Percentiles rank a stretch among this genome's conserved stretches.
These are phyloP conservation scores for Papilio glaucus DNA, from an alignment of 1,140 invertebrate genomes.

Conservation along the genomic window DNA sequence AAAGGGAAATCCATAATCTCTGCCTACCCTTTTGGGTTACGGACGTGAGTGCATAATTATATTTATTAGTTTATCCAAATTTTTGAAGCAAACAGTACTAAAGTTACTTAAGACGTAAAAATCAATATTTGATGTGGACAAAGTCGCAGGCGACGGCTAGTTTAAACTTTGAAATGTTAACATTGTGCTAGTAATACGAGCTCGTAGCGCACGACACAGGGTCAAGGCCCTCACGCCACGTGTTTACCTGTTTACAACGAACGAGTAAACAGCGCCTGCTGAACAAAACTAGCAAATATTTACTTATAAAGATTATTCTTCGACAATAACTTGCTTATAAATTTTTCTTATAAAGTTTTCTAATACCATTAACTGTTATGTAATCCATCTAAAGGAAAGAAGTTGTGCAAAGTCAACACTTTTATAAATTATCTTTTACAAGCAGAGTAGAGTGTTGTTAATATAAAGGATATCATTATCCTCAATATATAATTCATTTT, in stretches of 20 bases:
- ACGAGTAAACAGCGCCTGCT: slow-evolving; percentile 4
- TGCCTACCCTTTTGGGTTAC: too few species aligned
- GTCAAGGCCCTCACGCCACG: slow-evolving; percentile 16
- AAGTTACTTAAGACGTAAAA: too few species aligned
- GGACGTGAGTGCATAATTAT: too few species aligned
- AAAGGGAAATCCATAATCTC: too few species aligned
- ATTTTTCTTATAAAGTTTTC: not conserved
- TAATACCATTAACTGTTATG: not conserved
- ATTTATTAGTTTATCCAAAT: too few species aligned
- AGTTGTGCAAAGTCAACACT: not conserved
- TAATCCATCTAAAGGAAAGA: not conserved
- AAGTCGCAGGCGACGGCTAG: not conserved
- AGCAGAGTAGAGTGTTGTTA: too few species aligned
- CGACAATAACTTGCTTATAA: slow-evolving; percentile 1
- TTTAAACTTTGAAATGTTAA: not conserved
- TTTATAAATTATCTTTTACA: not conserved
- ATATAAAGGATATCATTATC: too few species aligned
- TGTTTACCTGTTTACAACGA: slow-evolving; percentile 18
- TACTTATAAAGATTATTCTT: slow-evolving; percentile 6
- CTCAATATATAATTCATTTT: too few species aligned
- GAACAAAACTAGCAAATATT: slow-evolving; percentile 2
- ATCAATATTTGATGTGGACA: too few species aligned
- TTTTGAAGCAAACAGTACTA: too few species aligned
- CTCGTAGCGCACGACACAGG: not conserved
- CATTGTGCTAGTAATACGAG: not conserved